These are phyloP conservation scores for Hoplostethus mediterraneus DNA, from an alignment of 2,797 vertebrate genomes.

Conservation along the genomic window DNA sequence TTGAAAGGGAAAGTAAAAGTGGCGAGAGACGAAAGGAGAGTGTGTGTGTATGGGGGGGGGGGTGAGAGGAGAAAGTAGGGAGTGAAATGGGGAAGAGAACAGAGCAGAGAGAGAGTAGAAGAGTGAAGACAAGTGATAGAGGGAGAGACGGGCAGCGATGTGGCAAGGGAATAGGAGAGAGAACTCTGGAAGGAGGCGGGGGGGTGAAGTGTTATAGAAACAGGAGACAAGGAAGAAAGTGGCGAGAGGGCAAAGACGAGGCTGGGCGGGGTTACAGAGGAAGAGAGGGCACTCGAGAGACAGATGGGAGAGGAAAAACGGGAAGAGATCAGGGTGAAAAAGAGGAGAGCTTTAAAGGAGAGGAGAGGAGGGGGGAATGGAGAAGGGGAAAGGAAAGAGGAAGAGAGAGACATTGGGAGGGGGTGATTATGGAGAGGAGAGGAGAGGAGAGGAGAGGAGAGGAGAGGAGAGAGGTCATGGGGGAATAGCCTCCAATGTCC, in stretches of 20 bases:
- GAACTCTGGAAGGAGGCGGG: constrained; percentile 4
- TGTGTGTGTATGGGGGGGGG: constrained; percentile 1
- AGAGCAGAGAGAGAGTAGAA: neutral
- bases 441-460: neutral
- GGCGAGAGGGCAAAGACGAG: neutral
- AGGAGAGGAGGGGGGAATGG: constrained; percentile 75
- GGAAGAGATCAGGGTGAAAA: constrained; percentile 69
- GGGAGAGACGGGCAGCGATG: neutral
- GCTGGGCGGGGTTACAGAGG: neutral
- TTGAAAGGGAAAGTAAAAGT: constrained; percentile 35
- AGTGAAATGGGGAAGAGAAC: neutral
- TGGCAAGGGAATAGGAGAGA: neutral
- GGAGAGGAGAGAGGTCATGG: constrained; percentile 51
- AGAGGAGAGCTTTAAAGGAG: constrained; percentile 70
- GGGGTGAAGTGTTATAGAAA: neutral
- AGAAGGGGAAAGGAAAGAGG: constrained; percentile 17
- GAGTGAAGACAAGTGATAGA: constrained; percentile 27
- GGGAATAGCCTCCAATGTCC: constrained; percentile 72
- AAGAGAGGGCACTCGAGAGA: neutral
- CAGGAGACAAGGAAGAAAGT: neutral
- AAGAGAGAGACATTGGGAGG: neutral
- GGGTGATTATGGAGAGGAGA: constrained; percentile 6
- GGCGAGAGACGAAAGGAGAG: constrained; percentile 48
- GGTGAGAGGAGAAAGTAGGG: neutral
- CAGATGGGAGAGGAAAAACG: neutral